Evolutionary conservation across 2,888 invertebrate genomes (phyloP).

Genomic region (Drosophila anomalata): DNA sequence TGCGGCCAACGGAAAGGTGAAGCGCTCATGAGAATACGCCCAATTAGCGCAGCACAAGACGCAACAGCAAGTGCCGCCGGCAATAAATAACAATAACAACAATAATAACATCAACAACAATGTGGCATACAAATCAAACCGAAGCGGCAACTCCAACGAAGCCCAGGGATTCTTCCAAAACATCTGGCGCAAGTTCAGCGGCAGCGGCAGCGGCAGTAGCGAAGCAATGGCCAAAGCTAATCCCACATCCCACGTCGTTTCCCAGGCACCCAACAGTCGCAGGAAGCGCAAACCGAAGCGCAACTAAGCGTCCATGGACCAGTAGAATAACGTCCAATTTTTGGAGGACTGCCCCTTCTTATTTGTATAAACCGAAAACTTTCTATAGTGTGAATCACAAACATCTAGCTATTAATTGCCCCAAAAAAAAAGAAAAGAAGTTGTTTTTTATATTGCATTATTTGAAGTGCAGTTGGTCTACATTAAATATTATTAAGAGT

Average conservation of each 20-base stretch:
- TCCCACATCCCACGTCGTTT: slow-evolving; percentile 11
- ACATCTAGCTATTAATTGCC: slow-evolving; percentile 61
- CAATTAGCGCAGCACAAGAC: slow-evolving; percentile 68
- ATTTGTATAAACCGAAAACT: slow-evolving; percentile 63
- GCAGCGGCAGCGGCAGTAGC: slow-evolving; percentile 23
- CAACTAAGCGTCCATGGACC: slow-evolving; percentile 51
- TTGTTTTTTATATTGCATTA: slow-evolving; percentile 68
- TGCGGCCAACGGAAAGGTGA: slow-evolving; percentile 83
- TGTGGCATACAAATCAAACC: slow-evolving; percentile 53
- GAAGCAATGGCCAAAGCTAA: slow-evolving; percentile 24
- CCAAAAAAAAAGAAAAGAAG: slow-evolving; percentile 59
- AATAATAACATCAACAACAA: slow-evolving; percentile 56
- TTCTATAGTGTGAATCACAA: slow-evolving; percentile 25
- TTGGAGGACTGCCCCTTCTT: slow-evolving; percentile 41
- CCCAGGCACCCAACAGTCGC: slow-evolving; percentile 59
- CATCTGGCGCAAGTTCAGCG: slow-evolving; percentile 66
- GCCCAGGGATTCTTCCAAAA: slow-evolving; percentile 52
- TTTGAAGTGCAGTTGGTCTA: slow-evolving; percentile 49
- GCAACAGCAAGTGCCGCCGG: slow-evolving; percentile 46
- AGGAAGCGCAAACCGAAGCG: slow-evolving; percentile 80
- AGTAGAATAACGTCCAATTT: slow-evolving; percentile 25
- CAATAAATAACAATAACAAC: slow-evolving; percentile 57
- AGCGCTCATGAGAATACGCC: slow-evolving; percentile 85
- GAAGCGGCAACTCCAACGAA: slow-evolving; percentile 46
- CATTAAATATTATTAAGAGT: slow-evolving; percentile 54